Base-by-base conservation (phyloP, 2,113 vertebrate genomes). In the Nothobranchius furzeri region DNA sequence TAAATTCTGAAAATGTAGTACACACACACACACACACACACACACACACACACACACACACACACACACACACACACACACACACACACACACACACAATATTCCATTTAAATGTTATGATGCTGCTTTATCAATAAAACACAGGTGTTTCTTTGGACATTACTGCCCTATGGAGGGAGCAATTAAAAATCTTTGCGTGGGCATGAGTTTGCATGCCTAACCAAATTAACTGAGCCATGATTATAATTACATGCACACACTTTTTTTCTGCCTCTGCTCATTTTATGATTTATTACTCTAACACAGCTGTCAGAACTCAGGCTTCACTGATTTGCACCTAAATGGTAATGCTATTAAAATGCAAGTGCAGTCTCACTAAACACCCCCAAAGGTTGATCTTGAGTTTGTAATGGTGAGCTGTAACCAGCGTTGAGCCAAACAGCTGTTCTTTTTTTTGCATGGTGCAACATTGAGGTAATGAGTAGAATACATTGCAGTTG, bases 271-370 rank as follows among this genome's bases (percentile, higher is more conserved):
- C 43, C 63, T 47, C 65, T 62, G 20, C 40, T 59, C 49, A 55
- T 73, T 73, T 76, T 70, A 79, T 83, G 79, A 90, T 89, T 84
- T 87, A 90, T 82, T 87, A 65, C 78, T 73, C 54, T 24, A 69
- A 60, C 69, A 70, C 81, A 86, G 86, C 81, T 85, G 85, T 85
- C 85, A 74, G 70, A 73, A 63, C 54, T 57, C 68, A 5, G 53
- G 64, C 76, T 60, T 36, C 75, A 66, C 60, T 87, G 82, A 85
- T 80, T 82, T 76, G 75, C 50, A 70, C 43, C 73, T 81, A 75
- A 89, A 79, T 60, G 42, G 47, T 53, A 85, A 85, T 76, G 77
- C 69, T 79, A 82, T 79, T 83, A 82, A 87, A 85, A 86, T 72
- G 63, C 63, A 47, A 63, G 60, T 35, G 49, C 40, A 68, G 54